phyloP scores from a whole-genome alignment of 1,140 invertebrate species.

The Littorina saxatilis region DNA sequence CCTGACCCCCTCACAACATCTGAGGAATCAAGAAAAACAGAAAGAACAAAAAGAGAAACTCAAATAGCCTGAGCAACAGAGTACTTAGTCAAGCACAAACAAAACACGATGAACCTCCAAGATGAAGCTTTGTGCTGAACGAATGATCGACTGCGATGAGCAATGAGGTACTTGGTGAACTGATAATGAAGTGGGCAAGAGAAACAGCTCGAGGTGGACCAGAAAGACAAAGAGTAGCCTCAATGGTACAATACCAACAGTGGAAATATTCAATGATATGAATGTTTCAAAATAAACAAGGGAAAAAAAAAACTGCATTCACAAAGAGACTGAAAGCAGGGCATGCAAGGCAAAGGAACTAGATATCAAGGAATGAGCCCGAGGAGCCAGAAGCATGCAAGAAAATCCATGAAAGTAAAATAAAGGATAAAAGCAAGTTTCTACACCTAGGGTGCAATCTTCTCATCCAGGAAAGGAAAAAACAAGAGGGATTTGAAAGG shows the following conservation, averaged over 20 bases:
- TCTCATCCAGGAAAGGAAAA: background rate
- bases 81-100: slow-evolving; percentile 7
- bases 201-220: background rate
- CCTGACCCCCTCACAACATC: slow-evolving; percentile 63
- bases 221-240: background rate
- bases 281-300: background rate
- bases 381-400: slow-evolving; percentile 36
- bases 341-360: slow-evolving; percentile 29
- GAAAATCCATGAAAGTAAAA: too few species aligned
- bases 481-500: background rate
- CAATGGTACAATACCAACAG: slow-evolving; percentile 5
- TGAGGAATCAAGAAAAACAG: slow-evolving; percentile 57
- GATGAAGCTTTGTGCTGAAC: too few species aligned
- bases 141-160: background rate
- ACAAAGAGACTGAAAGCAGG: slow-evolving; percentile 41
- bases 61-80: slow-evolving; percentile 37
- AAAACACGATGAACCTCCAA: background rate
- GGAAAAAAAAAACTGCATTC: slow-evolving; percentile 37
- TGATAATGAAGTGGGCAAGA: background rate
- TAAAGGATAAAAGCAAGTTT: background rate
- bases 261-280: slow-evolving; percentile 18
- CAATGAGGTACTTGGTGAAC: slow-evolving; percentile 23
- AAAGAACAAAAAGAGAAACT: slow-evolving; percentile 46
- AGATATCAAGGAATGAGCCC: slow-evolving; percentile 10
- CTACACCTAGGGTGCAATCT: slow-evolving; percentile 9